Evolutionary conservation across 2,797 vertebrate species (phyloP).

Genomic region (Phylloscopus collybita): DNA sequence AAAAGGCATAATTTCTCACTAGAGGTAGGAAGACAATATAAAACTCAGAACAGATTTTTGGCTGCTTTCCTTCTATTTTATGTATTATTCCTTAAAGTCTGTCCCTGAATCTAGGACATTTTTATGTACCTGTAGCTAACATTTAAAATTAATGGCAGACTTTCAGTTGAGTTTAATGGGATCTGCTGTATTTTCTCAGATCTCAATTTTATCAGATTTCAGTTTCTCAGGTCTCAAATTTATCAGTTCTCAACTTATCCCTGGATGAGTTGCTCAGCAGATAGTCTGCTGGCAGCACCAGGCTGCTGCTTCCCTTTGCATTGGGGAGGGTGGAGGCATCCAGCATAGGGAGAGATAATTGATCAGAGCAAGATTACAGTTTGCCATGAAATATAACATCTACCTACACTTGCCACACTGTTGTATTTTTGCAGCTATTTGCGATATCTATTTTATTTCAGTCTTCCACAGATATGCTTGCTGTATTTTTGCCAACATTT

Average conservation of each 20-base stretch:
- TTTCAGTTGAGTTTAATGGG: conserved; percentile 27
- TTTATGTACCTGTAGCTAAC: conserved; percentile 40
- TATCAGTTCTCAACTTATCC: neutral
- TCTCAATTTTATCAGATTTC: neutral
- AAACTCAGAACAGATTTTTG: conserved; percentile 17
- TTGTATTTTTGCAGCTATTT: neutral
- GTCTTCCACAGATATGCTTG: neutral
- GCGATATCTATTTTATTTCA: neutral
- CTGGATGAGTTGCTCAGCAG: neutral
- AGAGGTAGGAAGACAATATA: neutral
- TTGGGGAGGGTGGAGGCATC: neutral
- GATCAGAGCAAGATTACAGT: conserved; percentile 24
- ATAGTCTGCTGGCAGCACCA: neutral
- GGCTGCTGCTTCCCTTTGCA: neutral
- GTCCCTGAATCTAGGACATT: conserved; percentile 35
- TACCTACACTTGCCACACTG: neutral
- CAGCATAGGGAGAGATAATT: neutral
- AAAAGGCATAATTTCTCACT: neutral
- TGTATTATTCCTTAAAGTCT: conserved; percentile 38
- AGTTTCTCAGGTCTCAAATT: neutral
- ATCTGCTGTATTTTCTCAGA: conserved; percentile 17
- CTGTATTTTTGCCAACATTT: neutral
- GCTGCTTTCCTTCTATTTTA: conserved; percentile 34
- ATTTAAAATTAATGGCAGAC: conserved; percentile 22
- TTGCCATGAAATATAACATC: conserved; percentile 22